Base-by-base conservation (phyloP, 2,888 invertebrate genomes). In the Ceramica pisi region DNA sequence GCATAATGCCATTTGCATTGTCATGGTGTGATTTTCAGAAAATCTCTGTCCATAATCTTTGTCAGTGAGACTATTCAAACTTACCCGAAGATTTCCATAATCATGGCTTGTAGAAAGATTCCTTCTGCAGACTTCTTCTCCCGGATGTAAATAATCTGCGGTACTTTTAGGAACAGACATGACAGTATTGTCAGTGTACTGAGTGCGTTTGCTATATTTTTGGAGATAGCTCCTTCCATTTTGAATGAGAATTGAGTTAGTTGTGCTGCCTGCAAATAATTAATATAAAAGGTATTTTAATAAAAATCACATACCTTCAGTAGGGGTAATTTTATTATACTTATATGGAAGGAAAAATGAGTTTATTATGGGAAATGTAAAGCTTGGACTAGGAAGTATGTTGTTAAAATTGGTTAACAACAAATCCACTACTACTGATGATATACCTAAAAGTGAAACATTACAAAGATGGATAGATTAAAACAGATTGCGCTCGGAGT, bases 141-240 rank as follows among this genome's bases (percentile, higher is more conserved):
- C 8, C 96, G 88, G 65, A 98, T 95, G 70, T 97, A 97, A 79
- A 97, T 91, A 76, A 98, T 98, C 95, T 98, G 98, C 0, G 98
- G 98, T 63, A 98, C 96, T 96, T 98, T 98, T 82, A 98, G 94
- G 81, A 98, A 96, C 65, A 98, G 95, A 89, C 98, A 98, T 88
- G 98, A 97, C 56, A 97, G 90, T 79, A 98, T 98, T 1, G 98
- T 98, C n/a, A 98, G 93, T 19, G 97, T 90, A 90, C 98, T 98
- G 66, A 98, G 91, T 3, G 81, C 57, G 69, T 93, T 88, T 2
- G 94, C 91, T 23, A 94, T 21, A 10, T 83, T 60, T 23, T 90
- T 81, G 26, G 89, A 61, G 0, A 89, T 0, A 7, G 84, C 75
- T 2, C 77, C 68, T 46, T 86, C 88, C 92, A 93, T 93, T 21